Base-by-base conservation (phyloP, 2,888 invertebrate species). In the Antheraea yamamai region DNA sequence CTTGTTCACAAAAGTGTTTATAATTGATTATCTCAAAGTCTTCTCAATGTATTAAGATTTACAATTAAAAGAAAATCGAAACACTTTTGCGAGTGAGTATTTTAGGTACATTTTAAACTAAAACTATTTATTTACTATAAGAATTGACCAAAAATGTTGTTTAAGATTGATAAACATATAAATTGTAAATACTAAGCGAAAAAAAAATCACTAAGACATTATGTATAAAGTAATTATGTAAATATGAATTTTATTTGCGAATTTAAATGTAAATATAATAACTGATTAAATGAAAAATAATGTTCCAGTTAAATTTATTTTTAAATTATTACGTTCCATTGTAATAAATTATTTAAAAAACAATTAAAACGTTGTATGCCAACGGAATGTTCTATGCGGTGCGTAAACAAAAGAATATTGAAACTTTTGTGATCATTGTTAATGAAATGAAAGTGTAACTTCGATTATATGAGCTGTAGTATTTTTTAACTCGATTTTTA, bases 401-500 rank as follows among this genome's bases (percentile, higher is more conserved):
- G 94, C 93, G 91, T 88, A 90, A 90, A 91, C 85, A 89, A 87
- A 90, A 86, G 88, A 88, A 81, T 76, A 71, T 87, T 84, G 88
- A 89, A 92, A 91, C 89, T 88, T 91, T 92, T 94, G 95, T 95
- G 95, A 95, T 95, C 91, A 92, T 92, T 95, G 93, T 95, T 94
- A 88, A 91, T 88, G 90, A 92, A 88, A 92, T 89, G 92, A 92
- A 94, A 92, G 93, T 94, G 91, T 93, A 93, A 94, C 93, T 95
- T 94, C 88, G 91, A 94, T 93, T 94, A 94, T 91, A 95, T 93
- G 94, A 94, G 92, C 93, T 93, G 94, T 94, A 95, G 95, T 93
- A 92, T 93, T 95, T 95, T 94, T 89, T 88, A 88, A 87, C 77
- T 20, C 78, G 85, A 78, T 78, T 90, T 92, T 93, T 88, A 89